Base-by-base conservation (phyloP, 2,888 invertebrate species). In the Protonemura montana region DNA sequence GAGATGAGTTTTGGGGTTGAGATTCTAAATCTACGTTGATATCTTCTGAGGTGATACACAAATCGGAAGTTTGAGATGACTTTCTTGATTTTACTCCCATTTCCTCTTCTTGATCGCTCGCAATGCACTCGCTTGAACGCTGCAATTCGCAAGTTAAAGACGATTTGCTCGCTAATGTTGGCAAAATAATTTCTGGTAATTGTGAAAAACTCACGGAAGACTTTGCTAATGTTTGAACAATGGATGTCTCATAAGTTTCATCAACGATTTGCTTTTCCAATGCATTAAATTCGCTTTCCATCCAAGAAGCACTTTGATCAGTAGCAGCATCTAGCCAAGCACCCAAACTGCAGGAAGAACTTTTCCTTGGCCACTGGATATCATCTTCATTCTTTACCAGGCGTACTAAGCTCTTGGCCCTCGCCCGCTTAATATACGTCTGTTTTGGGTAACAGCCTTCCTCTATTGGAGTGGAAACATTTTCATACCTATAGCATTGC, bases 341-440 rank as follows among this genome's bases (percentile, higher is more conserved):
- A n/a, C 59, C 27, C 26, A 76, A 76, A 27, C 42, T 30, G 0
- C 59, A 26, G 0, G 86, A 86, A 6, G 86, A 26, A 86, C 59
- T 82, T 76, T 81, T 86, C 7, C 82, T 42, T 7, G 86, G 86
- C 86, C 86, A 86, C 21, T 86, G 82, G 5, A 86, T 0, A 29
- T 16, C 35, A 21, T 41, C 28, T 25, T 78, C n/a, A 78, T 78
- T 78, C 26, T 25, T 21, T 21, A 59, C 59, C 2, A 21, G 59
- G 21, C 21, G 7, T 10, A 21, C 21, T 21, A 59, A 10, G 59
- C 59, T 59, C 59, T 21, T 27, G 6, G 78, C 78, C 78, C 28
- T 27, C 1, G 26, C 10, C 6, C 78, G 78, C 10, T 78, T 78
- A 1, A 2, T 25, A n/a, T 25, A 28, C 10, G n/a, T 5, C 1